Evolutionary conservation across 1,140 invertebrate genomes (phyloP), one percentile per base, ranked within the genome.

Genomic region (Bactericera cockerelli): DNA sequence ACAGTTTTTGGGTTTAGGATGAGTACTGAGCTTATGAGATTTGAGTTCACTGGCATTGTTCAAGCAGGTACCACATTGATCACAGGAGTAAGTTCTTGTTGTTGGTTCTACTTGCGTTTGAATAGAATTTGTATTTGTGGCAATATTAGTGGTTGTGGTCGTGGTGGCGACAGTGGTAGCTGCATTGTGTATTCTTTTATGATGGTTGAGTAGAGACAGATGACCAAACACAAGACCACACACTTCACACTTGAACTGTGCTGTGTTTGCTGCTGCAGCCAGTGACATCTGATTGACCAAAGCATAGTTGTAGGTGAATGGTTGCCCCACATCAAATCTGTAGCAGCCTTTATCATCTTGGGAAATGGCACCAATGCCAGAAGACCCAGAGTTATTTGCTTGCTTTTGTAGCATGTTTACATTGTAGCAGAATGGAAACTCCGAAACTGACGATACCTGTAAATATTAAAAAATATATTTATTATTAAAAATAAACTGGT

Each of bases 191-290:
- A 86, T 83, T 58, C 84, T 77, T 72, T 89, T 89, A 67, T 89
- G 86, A 65, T 87, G 82, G 71, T 86, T 87, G 0, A 89, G 70
- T 42, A 88, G 67, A 24, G 82, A 80, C 59, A 87, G 73, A 67
- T 89, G 86, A 1, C 81, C 81, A 69, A 89, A 89, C 72, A 87
- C 85, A 28, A 87, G 70, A 25, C 86, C 86, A 68, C 87, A 89
- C 2, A 88, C 81, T 71, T 89, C 87, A 70, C 87, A 89, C 71
- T 89, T 89, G 68, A 86, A 88, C 60, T 84, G 87, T 14, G 86
- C 85, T 65, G 84, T 83, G 19, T 81, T 83, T 65, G 86, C 85
- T 53, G 84, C 73, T 11, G 75, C 73, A 1, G 75, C 71, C 26
- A 77, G 69, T 28, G 74, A 76, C 75, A 78, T 77, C 62, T 77